Conservation (phyloP, 2,797 vertebrate genomes). For the Saxicola maurus region DNA sequence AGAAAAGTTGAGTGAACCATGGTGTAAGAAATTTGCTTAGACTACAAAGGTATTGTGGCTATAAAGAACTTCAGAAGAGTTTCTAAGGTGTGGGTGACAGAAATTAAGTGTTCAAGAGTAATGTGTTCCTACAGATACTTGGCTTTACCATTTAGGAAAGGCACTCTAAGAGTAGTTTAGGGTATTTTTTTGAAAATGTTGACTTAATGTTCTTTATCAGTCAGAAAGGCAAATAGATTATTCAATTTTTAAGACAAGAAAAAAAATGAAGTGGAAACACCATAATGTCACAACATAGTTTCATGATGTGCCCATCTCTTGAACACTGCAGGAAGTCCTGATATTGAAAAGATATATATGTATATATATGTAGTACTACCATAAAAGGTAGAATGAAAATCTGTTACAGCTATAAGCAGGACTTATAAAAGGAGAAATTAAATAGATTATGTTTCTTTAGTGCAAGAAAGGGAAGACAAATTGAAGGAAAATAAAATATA, state of each 20-base stretch:
- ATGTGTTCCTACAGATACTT: neutral
- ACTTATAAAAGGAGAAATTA: neutral
- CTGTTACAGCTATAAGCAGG: neutral
- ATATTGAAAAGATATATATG: neutral
- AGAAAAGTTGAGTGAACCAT: neutral
- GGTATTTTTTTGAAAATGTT: neutral
- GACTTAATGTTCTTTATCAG: neutral
- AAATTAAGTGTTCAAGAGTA: neutral
- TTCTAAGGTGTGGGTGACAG: neutral
- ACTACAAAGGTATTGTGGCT: neutral
- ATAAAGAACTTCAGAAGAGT: neutral
- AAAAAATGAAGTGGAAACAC: neutral
- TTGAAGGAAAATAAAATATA: neutral
- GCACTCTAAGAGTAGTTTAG: neutral
- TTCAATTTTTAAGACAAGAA: neutral
- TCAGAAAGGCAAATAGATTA: neutral
- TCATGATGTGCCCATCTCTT: neutral
- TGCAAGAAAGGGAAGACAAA: neutral
- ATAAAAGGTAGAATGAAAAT: neutral
- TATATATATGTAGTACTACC: neutral
- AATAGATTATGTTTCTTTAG: neutral
- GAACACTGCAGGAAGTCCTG: neutral
- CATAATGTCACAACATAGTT: neutral
- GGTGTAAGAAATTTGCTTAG: neutral
- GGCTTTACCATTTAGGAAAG: neutral